Percentiles rank a stretch among this genome's conserved stretches.
These are phyloP conservation scores for Drosophila melanica DNA, from an alignment of 1,140 invertebrate species.

Conservation along the genomic window DNA sequence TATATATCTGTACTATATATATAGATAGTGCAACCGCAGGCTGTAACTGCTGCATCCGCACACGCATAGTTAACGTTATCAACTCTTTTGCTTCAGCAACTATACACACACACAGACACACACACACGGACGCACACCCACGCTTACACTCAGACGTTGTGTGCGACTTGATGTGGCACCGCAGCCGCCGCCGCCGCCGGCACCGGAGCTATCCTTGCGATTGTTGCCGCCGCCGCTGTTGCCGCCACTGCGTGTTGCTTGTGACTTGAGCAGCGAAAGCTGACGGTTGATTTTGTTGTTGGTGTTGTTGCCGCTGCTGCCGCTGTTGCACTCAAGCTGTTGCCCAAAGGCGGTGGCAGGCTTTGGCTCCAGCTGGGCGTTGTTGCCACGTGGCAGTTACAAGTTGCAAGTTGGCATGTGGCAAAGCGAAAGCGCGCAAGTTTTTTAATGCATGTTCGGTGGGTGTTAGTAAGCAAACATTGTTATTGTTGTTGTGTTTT, in stretches of 20 bases:
- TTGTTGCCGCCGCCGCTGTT: constrained; percentile 17
- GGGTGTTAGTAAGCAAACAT: constrained; percentile 7
- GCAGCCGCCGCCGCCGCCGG: constrained; percentile 32
- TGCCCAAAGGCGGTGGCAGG: constrained; percentile 76
- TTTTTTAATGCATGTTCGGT: constrained; percentile 6
- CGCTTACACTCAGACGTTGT: constrained; percentile 82
- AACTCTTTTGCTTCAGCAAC: constrained; percentile 4
- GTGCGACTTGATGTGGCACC: constrained; percentile 59
- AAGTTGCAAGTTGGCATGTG: constrained; percentile 24
- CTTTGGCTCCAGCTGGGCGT: constrained; percentile 62
- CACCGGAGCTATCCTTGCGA: constrained; percentile 49
- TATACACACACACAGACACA: constrained; percentile 10
- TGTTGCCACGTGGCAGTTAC: constrained; percentile 19
- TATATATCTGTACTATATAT: background rate
- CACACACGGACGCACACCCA: constrained; percentile 27
- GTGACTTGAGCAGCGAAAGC: constrained; percentile 73
- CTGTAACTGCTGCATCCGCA: constrained; percentile 1
- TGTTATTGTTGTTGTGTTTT: constrained; percentile 12
- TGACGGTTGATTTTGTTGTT: constrained; percentile 77
- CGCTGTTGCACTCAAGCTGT: constrained; percentile 79
- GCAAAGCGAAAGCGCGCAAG: constrained; percentile 9
- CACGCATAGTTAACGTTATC: background rate
- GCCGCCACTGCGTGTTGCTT: constrained; percentile 49
- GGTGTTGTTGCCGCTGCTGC: constrained; percentile 57
- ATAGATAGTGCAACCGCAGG: background rate